These are phyloP conservation scores for Panurus biarmicus DNA, from an alignment of 2,113 vertebrate genomes.

Conservation along the genomic window DNA sequence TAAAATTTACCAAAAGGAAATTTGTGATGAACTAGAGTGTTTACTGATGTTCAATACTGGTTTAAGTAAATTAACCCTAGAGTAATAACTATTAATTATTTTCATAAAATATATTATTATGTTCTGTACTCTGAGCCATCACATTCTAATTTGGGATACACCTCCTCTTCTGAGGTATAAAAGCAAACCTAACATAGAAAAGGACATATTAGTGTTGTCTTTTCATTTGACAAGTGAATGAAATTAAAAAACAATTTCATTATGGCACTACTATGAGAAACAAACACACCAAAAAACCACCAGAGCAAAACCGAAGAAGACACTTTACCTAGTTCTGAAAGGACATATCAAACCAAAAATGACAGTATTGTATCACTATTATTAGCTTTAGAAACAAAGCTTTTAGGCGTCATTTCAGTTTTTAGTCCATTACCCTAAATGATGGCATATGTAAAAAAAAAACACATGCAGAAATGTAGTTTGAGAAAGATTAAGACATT, in stretches of 20 bases:
- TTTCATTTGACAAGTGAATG: constrained; percentile 34
- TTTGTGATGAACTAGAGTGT: not conserved
- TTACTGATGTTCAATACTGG: not conserved
- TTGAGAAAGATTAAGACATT: constrained; percentile 54
- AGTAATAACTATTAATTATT: constrained; percentile 25
- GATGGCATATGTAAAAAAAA: constrained; percentile 49
- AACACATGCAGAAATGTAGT: constrained; percentile 32
- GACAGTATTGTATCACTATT: not conserved
- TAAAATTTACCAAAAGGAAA: not conserved
- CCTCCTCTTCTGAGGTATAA: constrained; percentile 10
- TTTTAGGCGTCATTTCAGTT: constrained; percentile 23
- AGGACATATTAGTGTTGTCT: not conserved
- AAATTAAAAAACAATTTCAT: constrained; percentile 58
- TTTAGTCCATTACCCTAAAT: constrained; percentile 27
- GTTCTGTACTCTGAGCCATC: not conserved
- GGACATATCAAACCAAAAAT: constrained; percentile 24
- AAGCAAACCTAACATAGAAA: not conserved
- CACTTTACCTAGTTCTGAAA: constrained; percentile 35
- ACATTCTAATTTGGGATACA: constrained; percentile 3
- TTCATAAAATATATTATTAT: constrained; percentile 5
- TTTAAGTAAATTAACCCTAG: constrained; percentile 23
- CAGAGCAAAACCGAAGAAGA: not conserved
- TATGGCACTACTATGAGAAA: constrained; percentile 11
- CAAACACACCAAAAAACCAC: not conserved
- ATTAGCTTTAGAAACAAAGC: constrained; percentile 50